Evolutionary conservation across 2,888 invertebrate genomes (phyloP).

Genomic region (Lithophane leautieri): DNA sequence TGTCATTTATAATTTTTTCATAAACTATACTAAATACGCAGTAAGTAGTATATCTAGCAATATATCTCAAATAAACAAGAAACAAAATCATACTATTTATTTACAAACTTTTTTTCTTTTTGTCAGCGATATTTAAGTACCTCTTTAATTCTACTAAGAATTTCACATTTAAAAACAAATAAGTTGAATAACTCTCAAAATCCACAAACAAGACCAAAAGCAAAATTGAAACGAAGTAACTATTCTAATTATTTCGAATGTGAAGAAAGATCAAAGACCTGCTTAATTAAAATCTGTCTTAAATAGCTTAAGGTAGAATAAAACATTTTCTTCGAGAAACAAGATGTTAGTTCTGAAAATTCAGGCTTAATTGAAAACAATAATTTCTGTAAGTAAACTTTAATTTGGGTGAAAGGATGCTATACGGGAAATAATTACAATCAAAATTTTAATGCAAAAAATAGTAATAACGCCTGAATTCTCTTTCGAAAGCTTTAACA

Average conservation of each 20-base stretch:
- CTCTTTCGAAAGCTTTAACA: neutral
- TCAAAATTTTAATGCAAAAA: neutral
- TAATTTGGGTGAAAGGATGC: neutral
- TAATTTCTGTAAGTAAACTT: constrained; percentile 5
- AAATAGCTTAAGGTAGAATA: constrained; percentile 29
- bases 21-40: neutral
- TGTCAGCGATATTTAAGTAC: neutral
- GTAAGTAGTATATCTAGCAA: neutral
- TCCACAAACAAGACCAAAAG: constrained; percentile 22
- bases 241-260: constrained; percentile 35
- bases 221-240: constrained; percentile 45
- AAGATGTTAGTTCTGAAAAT: constrained; percentile 17
- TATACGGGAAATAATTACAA: neutral
- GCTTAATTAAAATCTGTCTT: constrained; percentile 43
- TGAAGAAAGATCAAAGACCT: constrained; percentile 29
- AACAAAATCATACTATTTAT: too few relatives aligned
- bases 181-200: constrained; percentile 15
- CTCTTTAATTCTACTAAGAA: neutral
- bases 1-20: neutral
- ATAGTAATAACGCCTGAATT: neutral
- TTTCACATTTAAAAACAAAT: neutral
- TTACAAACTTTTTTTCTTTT: neutral
- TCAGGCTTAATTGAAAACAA: constrained; percentile 30
- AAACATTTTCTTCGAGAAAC: constrained; percentile 34
- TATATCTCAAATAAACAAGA: neutral